Percentiles rank a stretch among this genome's conserved stretches.
Conservation (phyloP, 53 echinoderm and acorn worm species). For the Pentamera pediparva region DNA sequence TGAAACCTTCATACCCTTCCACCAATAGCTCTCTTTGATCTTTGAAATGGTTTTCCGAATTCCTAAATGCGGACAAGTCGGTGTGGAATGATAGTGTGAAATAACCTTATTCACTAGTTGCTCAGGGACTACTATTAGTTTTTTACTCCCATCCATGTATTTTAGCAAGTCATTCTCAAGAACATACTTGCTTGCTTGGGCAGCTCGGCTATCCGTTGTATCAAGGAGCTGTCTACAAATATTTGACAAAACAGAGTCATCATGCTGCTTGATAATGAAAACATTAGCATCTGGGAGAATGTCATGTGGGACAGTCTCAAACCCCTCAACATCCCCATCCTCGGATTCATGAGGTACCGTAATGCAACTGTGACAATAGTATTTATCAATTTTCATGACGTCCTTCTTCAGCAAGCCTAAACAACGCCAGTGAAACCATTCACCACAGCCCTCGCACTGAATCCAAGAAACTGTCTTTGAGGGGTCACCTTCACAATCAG, state of each 20-base stretch:
- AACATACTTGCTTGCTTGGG: neutral
- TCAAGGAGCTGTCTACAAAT: neutral
- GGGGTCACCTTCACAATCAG: conserved; percentile 1
- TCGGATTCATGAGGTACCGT: too few species aligned
- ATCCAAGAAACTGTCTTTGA: conserved; percentile 30
- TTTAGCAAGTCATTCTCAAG: neutral
- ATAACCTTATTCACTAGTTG: neutral
- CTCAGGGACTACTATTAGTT: neutral
- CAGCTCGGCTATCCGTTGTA: neutral
- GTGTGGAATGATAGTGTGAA: conserved; percentile 11
- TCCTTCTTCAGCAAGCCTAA: conserved; percentile 1
- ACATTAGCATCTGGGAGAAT: neutral
- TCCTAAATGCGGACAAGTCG: conserved; percentile 14
- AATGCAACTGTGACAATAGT: neutral
- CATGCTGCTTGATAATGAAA: neutral
- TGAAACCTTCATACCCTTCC: neutral
- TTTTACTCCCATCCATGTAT: neutral
- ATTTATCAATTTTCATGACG: neutral
- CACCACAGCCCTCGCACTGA: conserved; percentile 44
- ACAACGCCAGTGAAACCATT: conserved; percentile 35
- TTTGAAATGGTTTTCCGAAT: conserved; percentile 1
- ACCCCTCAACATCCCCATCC: neutral
- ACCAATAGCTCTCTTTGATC: conserved; percentile 16
- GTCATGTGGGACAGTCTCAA: neutral
- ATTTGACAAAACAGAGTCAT: neutral